Evolutionary conservation across 2,888 invertebrate species (phyloP), one percentile per base, ranked within the genome.

Genomic region (Chloromyia formosa): DNA sequence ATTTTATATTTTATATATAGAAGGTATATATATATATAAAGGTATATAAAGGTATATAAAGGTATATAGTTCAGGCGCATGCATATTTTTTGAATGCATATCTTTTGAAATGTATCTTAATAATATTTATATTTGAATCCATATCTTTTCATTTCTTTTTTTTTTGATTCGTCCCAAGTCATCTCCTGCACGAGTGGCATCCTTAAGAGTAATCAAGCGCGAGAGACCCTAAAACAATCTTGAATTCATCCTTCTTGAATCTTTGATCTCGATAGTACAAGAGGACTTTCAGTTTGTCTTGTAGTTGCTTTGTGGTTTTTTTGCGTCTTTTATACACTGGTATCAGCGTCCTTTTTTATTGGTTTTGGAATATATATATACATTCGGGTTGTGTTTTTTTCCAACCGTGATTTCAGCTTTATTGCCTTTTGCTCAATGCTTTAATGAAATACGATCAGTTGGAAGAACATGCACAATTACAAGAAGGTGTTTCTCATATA

Each of bases 371-470:
- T 40, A 20, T 27, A 23, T 16, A 20, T 7, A 35, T 35, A 35
- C 7, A 35, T 35, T 35, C 7, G 7, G 27, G 27, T 35, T 35
- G 27, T 35, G 27, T 35, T 14, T 23, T 23, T 62, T 62, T 66
- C n/a, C n/a, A n/a, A n/a, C n/a, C n/a, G n/a, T n/a, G n/a, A n/a
- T n/a, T 64, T 64, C 40, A 18, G 42, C 18, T 42, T 42, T 40
- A 42, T 42, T 14, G 18, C 23, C 16, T 64, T 64, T 64, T 40
- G 42, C 20, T 45, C 16, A n/a, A 61, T 23, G 23, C 61, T 61
- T 73, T 61, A 73, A 73, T 73, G 73, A 73, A 73, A 73, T 73
- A 60, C 61, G 73, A 61, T 73, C 49, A 60, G 60, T 56, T 56
- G 49, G 53, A 73, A 61, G 73, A 73, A 60, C 61, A 60, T 73